A percentile compares a stretch with the other conserved stretches of the same genome.
These are phyloP conservation scores for Alectura lathami DNA, from an alignment of 2,113 vertebrate species.

Conservation along the genomic window DNA sequence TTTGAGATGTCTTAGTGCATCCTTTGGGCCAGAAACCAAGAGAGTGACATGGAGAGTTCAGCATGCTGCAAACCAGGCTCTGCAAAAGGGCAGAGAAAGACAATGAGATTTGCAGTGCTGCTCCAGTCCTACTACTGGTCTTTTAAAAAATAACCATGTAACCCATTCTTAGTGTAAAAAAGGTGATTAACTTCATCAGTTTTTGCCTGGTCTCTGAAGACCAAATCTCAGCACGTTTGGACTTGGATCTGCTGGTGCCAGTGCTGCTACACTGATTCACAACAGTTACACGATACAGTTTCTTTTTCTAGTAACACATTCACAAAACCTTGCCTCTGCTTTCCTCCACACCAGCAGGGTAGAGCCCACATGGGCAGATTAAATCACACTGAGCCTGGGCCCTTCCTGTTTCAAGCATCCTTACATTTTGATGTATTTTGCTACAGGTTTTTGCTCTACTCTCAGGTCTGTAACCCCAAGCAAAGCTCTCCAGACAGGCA, in stretches of 20 bases:
- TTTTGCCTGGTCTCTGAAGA: neutral
- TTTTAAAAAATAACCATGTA: neutral
- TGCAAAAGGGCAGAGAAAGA: neutral
- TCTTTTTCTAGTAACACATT: conserved; percentile 48
- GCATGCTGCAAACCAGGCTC: neutral
- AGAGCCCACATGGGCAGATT: neutral
- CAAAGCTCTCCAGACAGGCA: conserved; percentile 13
- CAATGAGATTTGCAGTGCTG: neutral
- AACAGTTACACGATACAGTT: conserved; percentile 6
- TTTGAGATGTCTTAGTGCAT: neutral
- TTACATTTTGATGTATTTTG: neutral
- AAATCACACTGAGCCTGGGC: neutral
- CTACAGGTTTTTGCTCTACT: neutral
- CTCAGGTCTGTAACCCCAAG: neutral
- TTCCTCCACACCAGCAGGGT: neutral
- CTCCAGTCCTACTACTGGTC: neutral
- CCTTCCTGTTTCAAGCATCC: conserved; percentile 6
- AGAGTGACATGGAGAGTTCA: neutral
- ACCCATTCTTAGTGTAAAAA: neutral
- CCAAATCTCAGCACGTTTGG: neutral
- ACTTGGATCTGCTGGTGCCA: neutral
- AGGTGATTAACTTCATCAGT: neutral
- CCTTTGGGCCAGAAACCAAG: neutral
- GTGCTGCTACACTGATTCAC: conserved; percentile 18
- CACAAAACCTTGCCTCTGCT: conserved; percentile 5